These are phyloP conservation scores for Perca schrenkii DNA, from an alignment of 2,113 vertebrate species.

Conservation along the genomic window DNA sequence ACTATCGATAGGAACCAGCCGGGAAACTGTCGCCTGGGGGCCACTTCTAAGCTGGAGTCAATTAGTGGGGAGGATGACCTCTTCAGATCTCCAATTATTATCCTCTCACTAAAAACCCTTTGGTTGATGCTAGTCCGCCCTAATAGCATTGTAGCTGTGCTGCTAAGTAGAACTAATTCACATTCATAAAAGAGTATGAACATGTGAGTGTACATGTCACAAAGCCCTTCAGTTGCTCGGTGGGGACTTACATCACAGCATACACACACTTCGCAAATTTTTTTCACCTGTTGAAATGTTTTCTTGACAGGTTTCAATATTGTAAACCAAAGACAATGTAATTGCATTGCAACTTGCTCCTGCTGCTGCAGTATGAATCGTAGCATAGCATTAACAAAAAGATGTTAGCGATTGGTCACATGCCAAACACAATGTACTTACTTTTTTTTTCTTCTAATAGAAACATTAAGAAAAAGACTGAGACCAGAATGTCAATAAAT, in stretches of 20 bases:
- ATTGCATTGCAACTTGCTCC: background rate
- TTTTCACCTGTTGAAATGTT: conserved; percentile 27
- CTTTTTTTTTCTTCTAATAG: background rate
- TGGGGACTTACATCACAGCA: background rate
- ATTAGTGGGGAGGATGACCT: conserved; percentile 67
- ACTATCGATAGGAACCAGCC: conserved; percentile 35
- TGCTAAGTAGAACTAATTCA: conserved; percentile 49
- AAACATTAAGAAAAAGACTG: background rate
- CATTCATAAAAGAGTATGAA: conserved; percentile 16
- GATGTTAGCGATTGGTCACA: conserved; percentile 27
- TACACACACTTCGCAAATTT: conserved; percentile 10
- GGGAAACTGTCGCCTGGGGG: conserved; percentile 39
- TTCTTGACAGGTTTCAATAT: conserved; percentile 28
- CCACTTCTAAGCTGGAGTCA: conserved; percentile 61
- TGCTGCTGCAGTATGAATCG: conserved; percentile 21
- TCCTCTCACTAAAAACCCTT: conserved; percentile 53
- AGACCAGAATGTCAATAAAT: conserved; percentile 1
- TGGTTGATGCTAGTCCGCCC: conserved; percentile 47
- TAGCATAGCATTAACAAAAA: conserved; percentile 12
- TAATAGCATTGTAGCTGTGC: conserved; percentile 45
- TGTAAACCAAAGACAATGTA: conserved; percentile 17
- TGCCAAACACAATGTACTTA: conserved; percentile 20
- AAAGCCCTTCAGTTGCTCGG: background rate
- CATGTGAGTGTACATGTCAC: conserved; percentile 2
- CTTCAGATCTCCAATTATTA: conserved; percentile 61